A percentile compares a stretch with the other conserved stretches of the same genome.
Conservation (phyloP, 1,140 invertebrate species). For the Meloidogyne hapla region DNA sequence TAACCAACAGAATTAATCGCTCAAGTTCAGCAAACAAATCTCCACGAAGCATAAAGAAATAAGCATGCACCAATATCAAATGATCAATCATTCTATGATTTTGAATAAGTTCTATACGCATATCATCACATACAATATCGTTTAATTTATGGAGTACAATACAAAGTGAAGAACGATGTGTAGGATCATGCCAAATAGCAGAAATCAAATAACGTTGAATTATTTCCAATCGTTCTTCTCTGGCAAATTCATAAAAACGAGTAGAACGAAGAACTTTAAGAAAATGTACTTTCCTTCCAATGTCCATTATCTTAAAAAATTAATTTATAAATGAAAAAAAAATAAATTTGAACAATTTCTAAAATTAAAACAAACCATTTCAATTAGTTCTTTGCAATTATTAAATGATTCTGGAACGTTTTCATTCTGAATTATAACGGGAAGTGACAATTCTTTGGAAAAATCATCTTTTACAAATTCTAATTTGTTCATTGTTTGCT, state of each 20-base stretch:
- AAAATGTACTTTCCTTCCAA: constrained; percentile 25
- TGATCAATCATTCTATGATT: constrained; percentile 21
- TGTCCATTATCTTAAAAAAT: constrained; percentile 21
- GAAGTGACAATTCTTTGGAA: neutral
- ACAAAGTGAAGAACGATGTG: neutral
- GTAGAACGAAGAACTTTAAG: constrained; percentile 17
- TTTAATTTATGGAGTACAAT: neutral
- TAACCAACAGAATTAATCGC: neutral
- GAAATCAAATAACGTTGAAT: neutral
- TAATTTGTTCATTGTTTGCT: neutral
- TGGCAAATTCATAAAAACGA: constrained; percentile 12
- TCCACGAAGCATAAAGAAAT: constrained; percentile 25
- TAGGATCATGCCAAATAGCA: neutral
- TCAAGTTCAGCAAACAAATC: constrained; percentile 21
- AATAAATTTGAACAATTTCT: neutral
- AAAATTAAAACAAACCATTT: constrained; percentile 10
- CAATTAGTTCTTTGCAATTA: neutral
- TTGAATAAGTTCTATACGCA: constrained; percentile 2
- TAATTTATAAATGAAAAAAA: neutral
- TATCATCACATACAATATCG: constrained; percentile 5
- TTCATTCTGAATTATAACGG: constrained; percentile 8
- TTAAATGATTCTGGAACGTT: neutral
- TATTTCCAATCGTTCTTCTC: neutral
- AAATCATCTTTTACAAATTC: neutral
- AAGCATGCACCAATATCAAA: constrained; percentile 11